A percentile compares a stretch with the other conserved stretches of the same genome.
These are phyloP conservation scores for Echinarachnius parma DNA, from an alignment of 53 echinoderm and acorn worm species.

Conservation along the genomic window DNA sequence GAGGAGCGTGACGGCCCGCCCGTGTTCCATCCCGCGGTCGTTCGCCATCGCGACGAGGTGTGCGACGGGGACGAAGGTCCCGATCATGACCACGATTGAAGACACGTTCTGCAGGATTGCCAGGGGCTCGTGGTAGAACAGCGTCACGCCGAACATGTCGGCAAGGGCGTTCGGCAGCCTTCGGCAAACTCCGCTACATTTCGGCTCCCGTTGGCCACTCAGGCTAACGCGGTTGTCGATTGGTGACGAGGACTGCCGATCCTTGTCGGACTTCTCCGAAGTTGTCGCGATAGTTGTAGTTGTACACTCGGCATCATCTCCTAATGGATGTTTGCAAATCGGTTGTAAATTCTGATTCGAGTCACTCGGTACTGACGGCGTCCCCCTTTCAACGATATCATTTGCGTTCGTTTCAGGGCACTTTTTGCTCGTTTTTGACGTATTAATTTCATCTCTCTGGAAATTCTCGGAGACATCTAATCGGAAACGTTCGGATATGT, in stretches of 20 bases:
- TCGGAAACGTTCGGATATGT: too few species aligned
- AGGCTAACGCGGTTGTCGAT: too few species aligned
- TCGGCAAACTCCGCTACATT: background rate
- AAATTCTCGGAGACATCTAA: too few species aligned
- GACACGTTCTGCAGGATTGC: slow-evolving; percentile 28
- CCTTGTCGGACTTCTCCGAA: too few species aligned
- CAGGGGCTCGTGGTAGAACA: slow-evolving; percentile 25
- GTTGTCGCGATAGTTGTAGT: too few species aligned
- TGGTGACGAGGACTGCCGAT: too few species aligned
- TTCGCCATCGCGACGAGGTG: slow-evolving; percentile 24
- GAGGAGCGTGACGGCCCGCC: slow-evolving; percentile 4
- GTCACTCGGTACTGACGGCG: too few species aligned
- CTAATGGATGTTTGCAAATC: too few species aligned
- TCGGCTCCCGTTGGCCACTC: background rate
- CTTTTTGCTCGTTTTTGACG: too few species aligned
- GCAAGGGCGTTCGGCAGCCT: slow-evolving; percentile 3
- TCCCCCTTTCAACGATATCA: background rate
- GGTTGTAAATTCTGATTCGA: too few species aligned
- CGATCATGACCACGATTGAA: slow-evolving; percentile 29
- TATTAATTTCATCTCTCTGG: background rate
- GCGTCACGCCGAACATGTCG: slow-evolving; percentile 31
- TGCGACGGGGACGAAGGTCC: slow-evolving; percentile 3
- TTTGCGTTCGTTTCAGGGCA: too few species aligned
- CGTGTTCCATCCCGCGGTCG: background rate
- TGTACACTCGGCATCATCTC: too few species aligned